A percentile compares a stretch with the other conserved stretches of the same genome.
Evolutionary conservation across 2,888 invertebrate genomes (phyloP).

Genomic region (Cheilosia vulpina): DNA sequence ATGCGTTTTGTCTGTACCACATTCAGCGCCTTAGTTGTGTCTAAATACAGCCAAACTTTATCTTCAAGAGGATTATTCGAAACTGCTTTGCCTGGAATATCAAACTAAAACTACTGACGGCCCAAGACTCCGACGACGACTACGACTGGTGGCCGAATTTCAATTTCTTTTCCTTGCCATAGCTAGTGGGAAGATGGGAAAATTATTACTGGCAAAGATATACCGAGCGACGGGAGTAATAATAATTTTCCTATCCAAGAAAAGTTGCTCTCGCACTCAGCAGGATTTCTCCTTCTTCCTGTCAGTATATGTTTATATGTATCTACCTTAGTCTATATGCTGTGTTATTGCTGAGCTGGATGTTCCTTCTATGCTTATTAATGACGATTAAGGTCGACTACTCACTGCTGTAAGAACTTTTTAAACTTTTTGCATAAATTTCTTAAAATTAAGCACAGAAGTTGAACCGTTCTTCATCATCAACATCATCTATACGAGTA

Average conservation of each 20-base stretch:
- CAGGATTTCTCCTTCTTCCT: background rate
- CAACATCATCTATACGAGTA: conserved; percentile 49
- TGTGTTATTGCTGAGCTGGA: conserved; percentile 58
- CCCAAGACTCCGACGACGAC: background rate
- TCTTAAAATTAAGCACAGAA: conserved; percentile 66
- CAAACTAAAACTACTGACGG: conserved; percentile 40
- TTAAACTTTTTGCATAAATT: conserved; percentile 71
- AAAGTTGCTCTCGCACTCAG: conserved; percentile 56
- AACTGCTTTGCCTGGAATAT: conserved; percentile 71
- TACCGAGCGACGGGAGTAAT: conserved; percentile 59
- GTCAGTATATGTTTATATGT: background rate
- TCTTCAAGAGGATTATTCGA: conserved; percentile 72
- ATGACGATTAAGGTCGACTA: conserved; percentile 73
- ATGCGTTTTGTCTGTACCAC: conserved; percentile 42
- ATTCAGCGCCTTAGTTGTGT: conserved; percentile 19
- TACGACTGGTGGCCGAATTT: conserved; percentile 52
- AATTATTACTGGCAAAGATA: conserved; percentile 68
- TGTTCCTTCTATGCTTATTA: conserved; percentile 71
- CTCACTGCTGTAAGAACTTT: conserved; percentile 64
- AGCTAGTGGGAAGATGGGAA: conserved; percentile 37
- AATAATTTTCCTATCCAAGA: conserved; percentile 70
- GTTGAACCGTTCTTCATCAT: conserved; percentile 72
- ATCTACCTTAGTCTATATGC: conserved; percentile 27
- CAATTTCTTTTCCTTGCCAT: conserved; percentile 54
- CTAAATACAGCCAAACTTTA: conserved; percentile 61